Evolutionary conservation across 2,113 vertebrate species (phyloP), one percentile per base, ranked within the genome.

Genomic region (Tinamus guttatus): DNA sequence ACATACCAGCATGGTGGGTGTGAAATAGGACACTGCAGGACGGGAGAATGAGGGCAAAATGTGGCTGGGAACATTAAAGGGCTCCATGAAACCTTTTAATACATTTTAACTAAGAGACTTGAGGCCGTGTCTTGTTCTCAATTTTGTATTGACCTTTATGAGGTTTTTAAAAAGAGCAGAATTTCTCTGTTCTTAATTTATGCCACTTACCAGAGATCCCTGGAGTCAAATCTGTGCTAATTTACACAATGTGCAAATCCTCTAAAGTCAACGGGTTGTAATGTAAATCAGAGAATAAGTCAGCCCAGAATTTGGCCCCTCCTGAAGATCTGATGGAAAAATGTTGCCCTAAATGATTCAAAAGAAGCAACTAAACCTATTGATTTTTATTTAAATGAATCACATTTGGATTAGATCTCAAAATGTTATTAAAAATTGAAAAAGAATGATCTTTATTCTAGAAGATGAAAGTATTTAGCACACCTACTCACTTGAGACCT

Each of bases 171-270:
- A 90, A 93, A 92, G 77, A 96, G 58, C 68, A 84, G 88, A 92
- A 93, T 96, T 96, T 94, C 62, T 90, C 62, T 79, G 40, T 87
- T 93, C 94, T 90, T 93, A 95, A 95, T 96, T 95, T 95, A 95
- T 89, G 90, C 70, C 85, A 76, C 93, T 96, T 87, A 74, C 59
- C n/a, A 64, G 84, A 87, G 73, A 95, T 96, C 86, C 92, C 92
- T 32, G 77, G 85, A 75, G 92, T 73, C 88, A 94, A 76, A 96
- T 89, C 65, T 81, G 49, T 73, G 83, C 80, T 93, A 90, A 95
- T 96, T 95, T 93, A 79, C 40, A 5, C 65, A 65, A 74, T 45
- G 75, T 85, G 74, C 90, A 85, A 77, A 95, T 89, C 74, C 65
- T 84, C 77, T 89, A 36, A 81, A 93, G 65, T 85, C 73, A 58